These are phyloP conservation scores for Daphoenositta chrysoptera DNA, from an alignment of 2,113 vertebrate genomes.

Conservation along the genomic window DNA sequence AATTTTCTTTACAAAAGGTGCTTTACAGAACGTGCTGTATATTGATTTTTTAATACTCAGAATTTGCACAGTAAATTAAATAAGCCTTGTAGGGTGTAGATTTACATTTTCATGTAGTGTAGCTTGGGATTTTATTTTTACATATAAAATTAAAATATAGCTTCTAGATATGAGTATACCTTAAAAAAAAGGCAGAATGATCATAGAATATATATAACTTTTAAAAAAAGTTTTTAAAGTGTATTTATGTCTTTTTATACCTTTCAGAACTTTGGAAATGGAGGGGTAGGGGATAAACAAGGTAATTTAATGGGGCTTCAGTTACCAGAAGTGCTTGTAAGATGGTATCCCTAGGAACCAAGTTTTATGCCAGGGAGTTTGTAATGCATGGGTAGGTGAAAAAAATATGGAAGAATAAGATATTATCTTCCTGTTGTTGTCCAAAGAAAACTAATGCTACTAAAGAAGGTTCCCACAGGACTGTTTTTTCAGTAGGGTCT, in stretches of 20 bases:
- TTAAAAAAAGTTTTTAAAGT: not conserved
- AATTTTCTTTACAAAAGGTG: not conserved
- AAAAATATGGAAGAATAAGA: not conserved
- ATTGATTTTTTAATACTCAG: not conserved
- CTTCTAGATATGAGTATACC: not conserved
- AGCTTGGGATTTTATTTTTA: not conserved
- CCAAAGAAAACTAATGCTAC: not conserved
- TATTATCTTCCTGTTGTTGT: not conserved
- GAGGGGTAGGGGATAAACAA: not conserved
- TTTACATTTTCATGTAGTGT: not conserved
- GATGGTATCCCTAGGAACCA: not conserved
- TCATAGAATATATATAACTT: not conserved
- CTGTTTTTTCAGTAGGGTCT: not conserved
- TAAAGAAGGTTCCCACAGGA: not conserved
- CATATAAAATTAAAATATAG: not conserved
- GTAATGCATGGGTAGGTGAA: not conserved
- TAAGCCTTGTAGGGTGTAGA: not conserved
- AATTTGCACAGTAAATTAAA: not conserved
- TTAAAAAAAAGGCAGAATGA: not conserved
- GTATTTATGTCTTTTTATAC: not conserved
- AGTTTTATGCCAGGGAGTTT: not conserved
- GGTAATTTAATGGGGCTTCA: not conserved
- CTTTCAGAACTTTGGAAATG: not conserved
- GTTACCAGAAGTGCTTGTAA: not conserved
- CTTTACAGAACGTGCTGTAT: not conserved